A percentile compares a stretch with the other conserved stretches of the same genome.
These are phyloP conservation scores for Pantherophis vulpinus DNA, from an alignment of 2,797 vertebrate genomes.

Conservation along the genomic window DNA sequence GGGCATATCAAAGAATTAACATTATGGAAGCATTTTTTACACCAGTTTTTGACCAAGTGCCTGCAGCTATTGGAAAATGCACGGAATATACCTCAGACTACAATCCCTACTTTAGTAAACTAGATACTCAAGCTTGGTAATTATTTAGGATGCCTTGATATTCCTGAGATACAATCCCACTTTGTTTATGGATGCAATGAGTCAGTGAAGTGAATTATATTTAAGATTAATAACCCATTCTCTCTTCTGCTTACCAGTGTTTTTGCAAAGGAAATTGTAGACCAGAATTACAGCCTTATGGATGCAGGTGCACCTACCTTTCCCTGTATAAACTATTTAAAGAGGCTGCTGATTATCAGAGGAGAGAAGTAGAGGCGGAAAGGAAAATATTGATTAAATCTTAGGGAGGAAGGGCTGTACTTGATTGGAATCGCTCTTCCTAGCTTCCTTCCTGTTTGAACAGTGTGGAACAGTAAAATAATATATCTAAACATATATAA, in stretches of 20 bases:
- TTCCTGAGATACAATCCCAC: background rate
- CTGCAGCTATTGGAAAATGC: background rate
- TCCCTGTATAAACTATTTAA: background rate
- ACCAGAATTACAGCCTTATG: background rate
- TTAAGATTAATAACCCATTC: background rate
- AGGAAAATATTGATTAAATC: background rate
- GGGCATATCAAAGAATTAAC: background rate
- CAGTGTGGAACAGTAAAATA: background rate
- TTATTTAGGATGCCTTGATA: background rate
- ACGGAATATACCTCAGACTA: background rate
- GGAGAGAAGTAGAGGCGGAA: background rate
- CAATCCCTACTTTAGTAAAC: background rate
- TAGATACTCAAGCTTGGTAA: conserved; percentile 35
- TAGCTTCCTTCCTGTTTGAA: background rate
- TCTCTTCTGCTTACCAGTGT: background rate
- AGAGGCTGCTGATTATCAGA: background rate
- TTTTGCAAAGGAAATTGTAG: background rate
- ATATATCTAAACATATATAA: background rate
- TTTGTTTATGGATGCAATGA: background rate
- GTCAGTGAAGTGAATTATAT: background rate
- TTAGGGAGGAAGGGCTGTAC: background rate
- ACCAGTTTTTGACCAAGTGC: background rate
- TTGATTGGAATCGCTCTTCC: background rate
- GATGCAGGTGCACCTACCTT: background rate
- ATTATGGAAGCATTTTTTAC: background rate